A percentile compares a stretch with the other conserved stretches of the same genome.
Evolutionary conservation across 2,113 vertebrate genomes (phyloP).

Genomic region (Phoenicopterus ruber): DNA sequence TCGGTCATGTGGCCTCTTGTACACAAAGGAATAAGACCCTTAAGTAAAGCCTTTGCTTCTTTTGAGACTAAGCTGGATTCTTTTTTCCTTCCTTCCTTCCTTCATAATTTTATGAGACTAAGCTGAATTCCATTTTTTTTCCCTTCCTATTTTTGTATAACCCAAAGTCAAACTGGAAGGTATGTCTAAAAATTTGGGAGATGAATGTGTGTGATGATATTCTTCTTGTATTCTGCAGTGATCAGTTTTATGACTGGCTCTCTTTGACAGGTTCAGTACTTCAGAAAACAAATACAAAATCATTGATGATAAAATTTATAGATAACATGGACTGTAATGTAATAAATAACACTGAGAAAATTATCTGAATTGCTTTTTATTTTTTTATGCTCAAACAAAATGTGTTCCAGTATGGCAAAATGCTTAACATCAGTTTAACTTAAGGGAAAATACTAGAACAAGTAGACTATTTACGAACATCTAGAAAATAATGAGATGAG

Average conservation of each 20-base stretch:
- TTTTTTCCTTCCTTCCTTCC: background rate
- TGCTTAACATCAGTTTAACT: background rate
- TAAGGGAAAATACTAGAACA: background rate
- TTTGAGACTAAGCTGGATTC: background rate
- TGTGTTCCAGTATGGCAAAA: background rate
- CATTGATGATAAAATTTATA: background rate
- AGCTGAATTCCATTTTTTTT: background rate
- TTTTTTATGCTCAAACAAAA: background rate
- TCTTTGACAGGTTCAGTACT: background rate
- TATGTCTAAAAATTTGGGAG: background rate
- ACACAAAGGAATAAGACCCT: background rate
- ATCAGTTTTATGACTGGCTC: background rate
- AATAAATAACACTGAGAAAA: background rate
- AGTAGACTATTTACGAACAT: background rate
- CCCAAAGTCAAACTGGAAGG: background rate
- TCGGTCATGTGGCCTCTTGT: background rate
- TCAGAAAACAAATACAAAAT: background rate
- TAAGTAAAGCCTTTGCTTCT: background rate
- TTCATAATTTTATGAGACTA: background rate
- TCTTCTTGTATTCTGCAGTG: background rate
- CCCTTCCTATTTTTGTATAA: background rate
- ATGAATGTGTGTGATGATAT: background rate
- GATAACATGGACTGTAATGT: background rate
- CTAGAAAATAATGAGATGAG: background rate
- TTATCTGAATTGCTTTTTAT: background rate